phyloP scores from a whole-genome alignment of 2,797 vertebrate genomes.

The Dromococcyx pavoninus region DNA sequence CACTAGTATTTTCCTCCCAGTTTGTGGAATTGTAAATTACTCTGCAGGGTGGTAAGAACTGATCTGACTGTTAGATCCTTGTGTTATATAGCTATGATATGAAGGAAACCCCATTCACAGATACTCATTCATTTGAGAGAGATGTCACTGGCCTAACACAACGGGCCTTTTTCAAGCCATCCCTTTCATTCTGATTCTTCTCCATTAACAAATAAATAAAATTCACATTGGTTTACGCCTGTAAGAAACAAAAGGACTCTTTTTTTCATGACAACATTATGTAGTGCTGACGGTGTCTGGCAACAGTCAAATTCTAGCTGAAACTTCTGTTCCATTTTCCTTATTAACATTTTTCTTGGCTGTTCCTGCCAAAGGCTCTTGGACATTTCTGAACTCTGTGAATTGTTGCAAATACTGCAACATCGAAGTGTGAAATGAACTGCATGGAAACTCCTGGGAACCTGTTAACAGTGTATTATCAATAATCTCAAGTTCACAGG shows the following conservation, averaged over 20 bases:
- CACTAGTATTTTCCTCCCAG: background rate
- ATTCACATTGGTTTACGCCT: background rate
- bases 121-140: background rate
- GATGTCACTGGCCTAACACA: background rate
- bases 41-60: background rate
- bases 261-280: background rate
- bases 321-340: background rate
- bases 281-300: background rate
- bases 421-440: background rate
- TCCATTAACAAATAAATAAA: conserved; percentile 26
- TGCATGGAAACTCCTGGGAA: background rate
- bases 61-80: background rate
- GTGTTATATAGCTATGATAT: background rate
- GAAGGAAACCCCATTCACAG: background rate
- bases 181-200: background rate
- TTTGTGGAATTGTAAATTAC: background rate
- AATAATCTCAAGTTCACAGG: background rate
- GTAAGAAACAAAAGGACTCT: background rate
- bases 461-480: background rate
- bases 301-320: conserved; percentile 2
- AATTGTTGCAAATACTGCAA: conserved; percentile 8
- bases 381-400: background rate
- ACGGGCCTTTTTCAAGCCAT: background rate
- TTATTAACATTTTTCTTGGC: conserved; percentile 13
- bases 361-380: conserved; percentile 22